Base-by-base conservation (phyloP, 2,113 vertebrate genomes). In the Cephalopterus ornatus region DNA sequence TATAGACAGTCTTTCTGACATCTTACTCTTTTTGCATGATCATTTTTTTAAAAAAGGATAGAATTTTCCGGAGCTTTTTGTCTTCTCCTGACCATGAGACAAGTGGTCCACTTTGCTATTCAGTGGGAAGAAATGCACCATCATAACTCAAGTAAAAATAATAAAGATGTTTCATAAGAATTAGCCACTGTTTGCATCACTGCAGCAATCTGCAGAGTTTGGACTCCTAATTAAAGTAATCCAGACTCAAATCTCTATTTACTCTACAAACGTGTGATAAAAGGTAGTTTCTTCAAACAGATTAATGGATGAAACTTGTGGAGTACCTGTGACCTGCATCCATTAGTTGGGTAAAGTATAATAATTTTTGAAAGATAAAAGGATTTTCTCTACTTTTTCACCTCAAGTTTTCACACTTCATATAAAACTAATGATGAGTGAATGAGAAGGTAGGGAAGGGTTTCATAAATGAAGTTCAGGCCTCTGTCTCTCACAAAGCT, bases 281-380 rank as follows among this genome's bases (percentile, higher is more conserved):
- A 89, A 95, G 68, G 39, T 6, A 71, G 11, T 44, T 35, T 83
- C 92, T 95, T 96, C 94, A 95, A 91, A 91, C 7, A 70, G 82
- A 93, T 76, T 97, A 90, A 94, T 70, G 41, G 56, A 96, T 73
- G 37, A 90, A 80, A 83, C 92, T 73, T 88, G 37, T 49, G 42
- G 28, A 79, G 22, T 67, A 55, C 63, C 44, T 82, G 61, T 78
- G 53, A 76, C 20, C 41, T 83, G 85, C 17, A 88, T 70, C 41
- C 28, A 85, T 85, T 79, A 91, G 41, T 21, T 91, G n/a, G 32
- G 41, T 70, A 95, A 94, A 90, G 71, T 21, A 72, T 44, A 39
- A 30, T 52, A 59, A 82, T 58, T 92, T 88, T 93, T 14, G 7
- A 88, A 93, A 93, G 90, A 85, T 65, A 11, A 96, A 94, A 82